Base-by-base conservation (phyloP, 1,140 invertebrate species). In the Macrosteles quadrilineatus region DNA sequence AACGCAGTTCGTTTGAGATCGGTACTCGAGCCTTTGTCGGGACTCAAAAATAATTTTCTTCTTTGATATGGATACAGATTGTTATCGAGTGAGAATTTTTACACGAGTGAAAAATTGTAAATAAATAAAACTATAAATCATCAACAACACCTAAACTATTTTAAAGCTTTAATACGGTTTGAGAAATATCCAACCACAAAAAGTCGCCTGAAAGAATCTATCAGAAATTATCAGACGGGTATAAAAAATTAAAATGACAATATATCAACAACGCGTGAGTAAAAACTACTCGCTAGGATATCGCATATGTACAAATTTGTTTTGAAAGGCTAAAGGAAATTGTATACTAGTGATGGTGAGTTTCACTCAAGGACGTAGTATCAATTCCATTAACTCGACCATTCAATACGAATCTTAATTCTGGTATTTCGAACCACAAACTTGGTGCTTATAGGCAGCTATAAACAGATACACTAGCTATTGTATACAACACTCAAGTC, bases 131-230 rank as follows among this genome's bases (percentile, higher is more conserved):
- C 55, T 59, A 59, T 29, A 59, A 59, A 59, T 29, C 3, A 59
- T 59, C 25, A 59, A n/a, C n/a, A n/a, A 59, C 27, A 59, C 55
- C 55, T 59, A 59, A 59, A 59, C 55, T 59, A 59, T 59, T 25
- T 59, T 59, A 59, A 59, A 59, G 55, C 55, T 59, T 14, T 59
- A 25, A 59, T 6, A 11, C 47, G n/a, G 47, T 50, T 50, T n/a
- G 17, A 50, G 47, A 23, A 50, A 50, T 19, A 50, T 50, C 17
- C n/a, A 19, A 50, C 21, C 47, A n/a, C 21, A 50, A 19, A 23
- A 19, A 50, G 3, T 50, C 6, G 17, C 6, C n/a, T n/a, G n/a
- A 11, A n/a, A 19, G 47, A 6, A 50, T 19, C 6, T 50, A n/a
- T 9, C n/a, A 50, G n/a, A 50, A 50, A 50, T n/a, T 50, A 23